Evolutionary conservation across 23 tunicate genomes (phyloP).

Genomic region (Diplosoma virens): DNA sequence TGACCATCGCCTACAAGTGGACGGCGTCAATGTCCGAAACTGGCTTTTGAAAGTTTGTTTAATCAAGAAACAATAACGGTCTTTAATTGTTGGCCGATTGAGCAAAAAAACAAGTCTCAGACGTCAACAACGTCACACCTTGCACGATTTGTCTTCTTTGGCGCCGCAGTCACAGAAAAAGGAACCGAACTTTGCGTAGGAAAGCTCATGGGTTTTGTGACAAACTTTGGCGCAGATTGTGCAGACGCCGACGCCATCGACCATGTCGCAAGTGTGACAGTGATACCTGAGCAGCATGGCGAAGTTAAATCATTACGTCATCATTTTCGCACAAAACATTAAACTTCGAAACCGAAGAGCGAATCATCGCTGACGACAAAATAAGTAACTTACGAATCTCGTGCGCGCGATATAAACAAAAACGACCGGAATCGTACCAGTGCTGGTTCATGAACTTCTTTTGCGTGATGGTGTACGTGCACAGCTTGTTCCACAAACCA

Average conservation of each 20-base stretch:
- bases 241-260: constrained; percentile 96
- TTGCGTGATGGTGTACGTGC: constrained; percentile 93
- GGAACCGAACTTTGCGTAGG: constrained; percentile 90
- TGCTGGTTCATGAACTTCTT: constrained; percentile 97
- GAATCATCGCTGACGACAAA: no score
- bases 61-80: neutral
- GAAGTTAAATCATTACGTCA: no score
- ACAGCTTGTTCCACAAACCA: constrained; percentile 79
- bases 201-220: constrained; percentile 80
- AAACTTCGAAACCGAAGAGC: no score
- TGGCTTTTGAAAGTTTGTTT: neutral
- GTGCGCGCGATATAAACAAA: no score
- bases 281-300: constrained; percentile 93
- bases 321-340: no score
- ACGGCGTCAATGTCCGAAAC: no score
- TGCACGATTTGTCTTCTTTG: constrained; percentile 84
- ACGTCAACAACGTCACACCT: constrained; percentile 27
- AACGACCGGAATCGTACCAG: constrained; percentile 69
- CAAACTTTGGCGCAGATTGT: constrained; percentile 92
- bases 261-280: constrained; percentile 95
- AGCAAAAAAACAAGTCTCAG: neutral
- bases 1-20: constrained; percentile 59
- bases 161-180: constrained; percentile 99
- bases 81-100: neutral
- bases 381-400: no score